These are phyloP conservation scores for Helicorthomorpha holstii DNA, from an alignment of 1,140 invertebrate species.

Conservation along the genomic window DNA sequence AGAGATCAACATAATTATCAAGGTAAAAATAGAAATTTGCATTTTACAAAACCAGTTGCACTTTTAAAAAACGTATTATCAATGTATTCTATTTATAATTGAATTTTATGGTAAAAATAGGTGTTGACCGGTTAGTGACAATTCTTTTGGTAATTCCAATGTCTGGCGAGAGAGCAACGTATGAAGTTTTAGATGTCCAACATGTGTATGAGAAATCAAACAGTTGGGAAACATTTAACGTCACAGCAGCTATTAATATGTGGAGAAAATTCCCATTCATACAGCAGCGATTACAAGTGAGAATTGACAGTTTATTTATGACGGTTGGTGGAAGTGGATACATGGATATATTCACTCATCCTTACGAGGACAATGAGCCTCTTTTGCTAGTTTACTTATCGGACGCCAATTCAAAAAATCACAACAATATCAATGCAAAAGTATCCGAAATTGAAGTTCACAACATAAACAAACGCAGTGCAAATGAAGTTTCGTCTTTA, in stretches of 20 bases:
- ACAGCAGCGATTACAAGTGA: conserved; percentile 1
- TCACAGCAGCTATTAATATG: not conserved
- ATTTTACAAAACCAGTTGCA: too few relatives aligned
- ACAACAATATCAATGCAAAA: not conserved
- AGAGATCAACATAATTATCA: conserved; percentile 2
- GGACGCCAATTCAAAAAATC: not conserved
- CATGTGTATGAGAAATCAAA: conserved; percentile 1
- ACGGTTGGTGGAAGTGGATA: conserved; percentile 10
- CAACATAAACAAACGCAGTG: not conserved
- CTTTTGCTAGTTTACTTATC: conserved; percentile 13
- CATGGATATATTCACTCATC: conserved; percentile 10
- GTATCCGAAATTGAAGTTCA: not conserved
- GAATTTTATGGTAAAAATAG: too few relatives aligned
- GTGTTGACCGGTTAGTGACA: conserved; percentile 5
- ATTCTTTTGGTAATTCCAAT: not conserved
- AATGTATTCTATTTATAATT: too few relatives aligned
- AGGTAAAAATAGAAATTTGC: conserved; percentile 1
- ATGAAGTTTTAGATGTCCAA: not conserved
- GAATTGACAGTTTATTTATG: conserved; percentile 8
- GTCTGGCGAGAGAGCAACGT: not conserved
- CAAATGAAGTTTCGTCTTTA: not conserved
- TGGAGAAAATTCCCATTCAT: not conserved
- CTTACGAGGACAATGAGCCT: conserved; percentile 11
- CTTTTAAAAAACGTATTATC: too few relatives aligned
- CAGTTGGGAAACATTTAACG: conserved; percentile 6